These are phyloP conservation scores for Gopherus evgoodei DNA, from an alignment of 2,113 vertebrate species.

Conservation along the genomic window DNA sequence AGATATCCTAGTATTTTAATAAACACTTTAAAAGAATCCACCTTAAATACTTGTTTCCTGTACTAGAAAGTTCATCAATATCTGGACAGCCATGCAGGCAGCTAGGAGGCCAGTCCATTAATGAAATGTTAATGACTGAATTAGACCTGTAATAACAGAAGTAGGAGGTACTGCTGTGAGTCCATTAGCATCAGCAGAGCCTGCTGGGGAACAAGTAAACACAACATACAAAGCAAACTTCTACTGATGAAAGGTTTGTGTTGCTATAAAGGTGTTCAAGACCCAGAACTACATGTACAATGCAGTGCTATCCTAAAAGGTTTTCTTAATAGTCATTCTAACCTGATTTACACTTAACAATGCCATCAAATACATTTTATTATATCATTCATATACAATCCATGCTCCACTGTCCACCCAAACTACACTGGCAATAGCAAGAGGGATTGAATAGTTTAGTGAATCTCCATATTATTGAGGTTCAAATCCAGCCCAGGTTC, in stretches of 20 bases:
- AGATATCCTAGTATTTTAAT: slow-evolving; percentile 53
- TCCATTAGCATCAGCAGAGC: slow-evolving; percentile 93
- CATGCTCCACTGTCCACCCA: accelerated
- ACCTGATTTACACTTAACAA: accelerated
- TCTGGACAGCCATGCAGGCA: slow-evolving; percentile 83
- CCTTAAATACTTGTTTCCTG: slow-evolving; percentile 82
- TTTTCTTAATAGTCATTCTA: not conserved
- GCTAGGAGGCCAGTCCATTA: slow-evolving; percentile 94
- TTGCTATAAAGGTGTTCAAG: slow-evolving; percentile 78
- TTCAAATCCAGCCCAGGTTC: not conserved
- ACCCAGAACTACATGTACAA: slow-evolving; percentile 46
- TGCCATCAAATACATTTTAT: too few relatives aligned
- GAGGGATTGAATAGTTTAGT: accelerated
- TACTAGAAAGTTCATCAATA: slow-evolving; percentile 87
- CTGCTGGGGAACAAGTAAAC: slow-evolving; percentile 89
- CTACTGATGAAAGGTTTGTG: slow-evolving; percentile 69
- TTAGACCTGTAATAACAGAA: slow-evolving; percentile 96
- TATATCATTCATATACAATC: accelerated
- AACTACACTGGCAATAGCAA: not conserved
- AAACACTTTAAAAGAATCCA: slow-evolving; percentile 65
- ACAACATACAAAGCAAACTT: slow-evolving; percentile 81
- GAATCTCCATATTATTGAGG: not conserved
- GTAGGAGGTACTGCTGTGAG: slow-evolving; percentile 91
- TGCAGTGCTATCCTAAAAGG: not conserved
- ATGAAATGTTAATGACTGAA: slow-evolving; percentile 99